These are phyloP conservation scores for Riparia riparia DNA, from an alignment of 2,113 vertebrate genomes.

Conservation along the genomic window DNA sequence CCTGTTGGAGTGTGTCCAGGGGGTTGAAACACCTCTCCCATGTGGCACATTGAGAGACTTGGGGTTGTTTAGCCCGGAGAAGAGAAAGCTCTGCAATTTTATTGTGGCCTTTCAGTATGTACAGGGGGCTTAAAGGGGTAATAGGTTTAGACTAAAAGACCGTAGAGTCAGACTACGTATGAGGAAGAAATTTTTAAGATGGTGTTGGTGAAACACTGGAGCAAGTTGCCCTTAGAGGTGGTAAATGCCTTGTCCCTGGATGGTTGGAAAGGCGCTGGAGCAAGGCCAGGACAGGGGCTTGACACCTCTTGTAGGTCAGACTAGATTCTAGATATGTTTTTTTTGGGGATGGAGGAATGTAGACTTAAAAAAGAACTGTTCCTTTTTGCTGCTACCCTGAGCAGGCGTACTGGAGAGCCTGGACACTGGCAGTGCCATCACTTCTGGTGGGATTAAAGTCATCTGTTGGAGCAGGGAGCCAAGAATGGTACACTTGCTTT, in stretches of 20 bases:
- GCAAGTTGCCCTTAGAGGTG: background rate
- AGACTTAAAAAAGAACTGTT: background rate
- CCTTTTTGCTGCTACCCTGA: background rate
- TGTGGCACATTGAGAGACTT: background rate
- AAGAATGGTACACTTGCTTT: background rate
- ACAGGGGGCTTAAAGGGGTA: background rate
- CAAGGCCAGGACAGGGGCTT: background rate
- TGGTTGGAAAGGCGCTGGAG: background rate
- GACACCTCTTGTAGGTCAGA: background rate
- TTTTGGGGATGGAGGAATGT: background rate
- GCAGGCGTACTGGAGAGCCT: background rate
- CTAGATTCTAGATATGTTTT: background rate
- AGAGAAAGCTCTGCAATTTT: background rate
- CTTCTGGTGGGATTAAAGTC: background rate
- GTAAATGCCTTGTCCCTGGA: background rate
- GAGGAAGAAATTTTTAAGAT: background rate
- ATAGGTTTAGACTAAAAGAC: background rate
- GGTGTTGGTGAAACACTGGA: background rate
- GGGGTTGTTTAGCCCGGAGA: background rate
- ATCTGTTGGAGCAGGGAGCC: background rate
- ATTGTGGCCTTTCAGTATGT: background rate
- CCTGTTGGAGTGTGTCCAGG: background rate
- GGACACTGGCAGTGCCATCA: background rate
- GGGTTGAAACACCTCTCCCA: rapidly evolving
- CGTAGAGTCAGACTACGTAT: rapidly evolving